Evolutionary conservation across 2,797 vertebrate species (phyloP), one percentile per base, ranked within the genome.

Genomic region (Vespertilio murinus): DNA sequence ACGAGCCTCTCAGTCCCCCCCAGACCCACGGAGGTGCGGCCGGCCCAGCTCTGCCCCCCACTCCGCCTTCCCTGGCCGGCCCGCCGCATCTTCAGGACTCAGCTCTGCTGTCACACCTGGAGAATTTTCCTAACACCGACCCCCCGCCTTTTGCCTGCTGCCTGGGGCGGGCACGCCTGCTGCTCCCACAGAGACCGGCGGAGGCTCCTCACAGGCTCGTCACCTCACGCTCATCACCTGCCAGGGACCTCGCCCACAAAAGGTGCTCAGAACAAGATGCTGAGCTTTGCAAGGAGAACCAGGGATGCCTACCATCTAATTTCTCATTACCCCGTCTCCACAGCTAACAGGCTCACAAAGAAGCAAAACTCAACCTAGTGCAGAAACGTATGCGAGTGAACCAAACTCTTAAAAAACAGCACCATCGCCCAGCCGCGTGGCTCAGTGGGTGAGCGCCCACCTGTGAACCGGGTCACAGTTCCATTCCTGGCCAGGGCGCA

Each of bases 1-100:
- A 30, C 17, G 0, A 35, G 67, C 4, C 25, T 89, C 59, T 54
- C 13, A 16, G 67, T 71, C 38, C 49, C 54, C 0, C 0, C n/a
- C 0, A 2, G 5, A 23, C 3, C 52, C 30, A 0, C 0, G 0
- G 9, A 17, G 22, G 49, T 12, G 1, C 11, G 23, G 25, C 3
- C 0, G 13, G 47, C 42, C 78, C 13, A 18, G 47, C 9, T 59
- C 79, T 3, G 22, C 28, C 8, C 17, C 6, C 85, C 35, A 22
- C 30, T 10, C 38, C 33, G 8, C 38, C 8, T 28, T 23, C 23
- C 8, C 28, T 6, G 42, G 49, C 33, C n/a, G 12, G 65, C 71
- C 22, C 54, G 28, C 5, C 42, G 42, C 23, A 2, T 2, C 40
- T 40, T 4, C 1, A 14, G 23, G 14, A 22, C 22, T 13, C 28